Percentiles rank a stretch among this genome's conserved stretches.
These are phyloP conservation scores for Drosophila repletoides DNA, from an alignment of 1,140 invertebrate species.

Conservation along the genomic window DNA sequence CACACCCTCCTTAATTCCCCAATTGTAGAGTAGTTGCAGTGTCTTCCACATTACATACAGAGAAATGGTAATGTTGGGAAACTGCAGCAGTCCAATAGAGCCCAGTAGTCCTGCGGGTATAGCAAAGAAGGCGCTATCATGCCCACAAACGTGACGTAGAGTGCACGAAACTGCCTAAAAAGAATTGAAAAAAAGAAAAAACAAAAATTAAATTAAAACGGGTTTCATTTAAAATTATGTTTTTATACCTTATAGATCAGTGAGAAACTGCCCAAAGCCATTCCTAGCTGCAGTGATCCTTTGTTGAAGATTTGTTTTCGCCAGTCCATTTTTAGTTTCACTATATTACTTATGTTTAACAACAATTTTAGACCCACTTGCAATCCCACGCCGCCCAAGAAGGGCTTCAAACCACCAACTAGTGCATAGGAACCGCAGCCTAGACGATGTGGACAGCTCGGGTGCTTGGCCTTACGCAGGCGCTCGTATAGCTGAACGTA, in stretches of 20 bases:
- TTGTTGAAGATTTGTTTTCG: conserved; percentile 83
- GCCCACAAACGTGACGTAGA: conserved; percentile 83
- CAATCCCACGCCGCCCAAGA: conserved; percentile 84
- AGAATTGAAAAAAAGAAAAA: background rate
- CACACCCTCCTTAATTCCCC: conserved; percentile 84
- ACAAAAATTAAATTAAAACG: background rate
- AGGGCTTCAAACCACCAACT: conserved; percentile 84
- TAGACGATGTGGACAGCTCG: conserved; percentile 85
- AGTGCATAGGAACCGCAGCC: conserved; percentile 85
- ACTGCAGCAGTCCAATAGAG: conserved; percentile 85
- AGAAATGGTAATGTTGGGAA: conserved; percentile 86
- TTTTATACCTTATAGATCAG: conserved; percentile 86
- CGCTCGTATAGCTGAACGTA: conserved; percentile 56
- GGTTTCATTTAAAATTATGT: too few relatives aligned
- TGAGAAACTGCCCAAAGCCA: conserved; percentile 86
- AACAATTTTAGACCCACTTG: conserved; percentile 84
- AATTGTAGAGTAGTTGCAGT: conserved; percentile 86
- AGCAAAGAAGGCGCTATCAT: conserved; percentile 84
- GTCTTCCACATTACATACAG: conserved; percentile 88
- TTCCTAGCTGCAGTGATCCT: conserved; percentile 84
- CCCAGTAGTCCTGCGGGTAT: conserved; percentile 86
- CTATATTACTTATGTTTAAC: conserved; percentile 82
- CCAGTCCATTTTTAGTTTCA: conserved; percentile 83
- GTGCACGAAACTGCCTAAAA: conserved; percentile 84
- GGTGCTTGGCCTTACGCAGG: conserved; percentile 80